phyloP scores from a whole-genome alignment of 2,888 invertebrate species.

The Drosophila colorata region DNA sequence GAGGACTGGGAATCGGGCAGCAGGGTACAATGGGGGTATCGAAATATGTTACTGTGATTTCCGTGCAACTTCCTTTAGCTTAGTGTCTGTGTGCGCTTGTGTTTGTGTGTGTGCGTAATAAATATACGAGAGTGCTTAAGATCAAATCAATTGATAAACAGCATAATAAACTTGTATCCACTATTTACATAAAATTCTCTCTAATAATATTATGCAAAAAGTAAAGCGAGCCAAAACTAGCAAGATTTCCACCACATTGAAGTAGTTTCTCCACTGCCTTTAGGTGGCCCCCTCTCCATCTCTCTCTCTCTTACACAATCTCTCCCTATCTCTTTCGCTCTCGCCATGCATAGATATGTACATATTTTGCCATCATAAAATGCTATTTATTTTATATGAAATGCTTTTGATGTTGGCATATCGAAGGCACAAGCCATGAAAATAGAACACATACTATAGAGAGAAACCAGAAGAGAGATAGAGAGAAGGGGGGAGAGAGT shows the following conservation, averaged over 20 bases:
- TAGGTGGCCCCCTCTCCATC: conserved; percentile 31
- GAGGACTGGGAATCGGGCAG: conserved; percentile 28
- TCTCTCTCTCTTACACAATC: neutral
- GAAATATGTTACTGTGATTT: conserved; percentile 73
- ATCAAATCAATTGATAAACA: conserved; percentile 80
- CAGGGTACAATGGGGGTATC: conserved; percentile 53
- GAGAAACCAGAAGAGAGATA: neutral
- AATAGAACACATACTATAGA: conserved; percentile 12
- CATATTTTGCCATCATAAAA: conserved; percentile 58
- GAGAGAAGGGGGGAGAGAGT: neutral
- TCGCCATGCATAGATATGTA: conserved; percentile 34
- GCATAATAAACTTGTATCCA: conserved; percentile 78
- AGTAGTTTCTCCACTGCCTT: conserved; percentile 49
- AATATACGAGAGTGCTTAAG: conserved; percentile 79
- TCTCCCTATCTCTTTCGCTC: neutral
- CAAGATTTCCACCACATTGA: conserved; percentile 55
- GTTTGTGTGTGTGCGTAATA: conserved; percentile 57
- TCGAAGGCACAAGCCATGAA: conserved; percentile 41
- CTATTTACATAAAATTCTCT: conserved; percentile 76
- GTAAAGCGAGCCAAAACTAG: conserved; percentile 50
- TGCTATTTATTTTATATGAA: conserved; percentile 61
- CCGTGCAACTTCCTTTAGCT: conserved; percentile 65
- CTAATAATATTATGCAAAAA: conserved; percentile 71
- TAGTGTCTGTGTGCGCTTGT: conserved; percentile 34
- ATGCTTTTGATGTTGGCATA: conserved; percentile 65